Conservation (phyloP, 1,140 invertebrate genomes). For the Drosophila repletoides region DNA sequence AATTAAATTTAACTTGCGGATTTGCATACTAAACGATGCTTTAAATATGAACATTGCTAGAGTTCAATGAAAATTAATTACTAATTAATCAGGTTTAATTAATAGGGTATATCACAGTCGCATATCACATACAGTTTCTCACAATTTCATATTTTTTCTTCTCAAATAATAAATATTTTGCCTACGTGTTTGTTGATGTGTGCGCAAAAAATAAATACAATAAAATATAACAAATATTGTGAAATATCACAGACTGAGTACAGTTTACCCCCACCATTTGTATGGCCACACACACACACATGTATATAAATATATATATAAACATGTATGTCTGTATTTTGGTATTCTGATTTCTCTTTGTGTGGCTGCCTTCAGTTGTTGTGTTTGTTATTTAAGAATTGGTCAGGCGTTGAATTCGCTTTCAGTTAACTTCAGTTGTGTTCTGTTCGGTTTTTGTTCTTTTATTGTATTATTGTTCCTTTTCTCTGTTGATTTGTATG, state of each 20-base stretch:
- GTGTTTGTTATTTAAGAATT: slow-evolving; percentile 54
- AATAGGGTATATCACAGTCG: no score
- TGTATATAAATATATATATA: no score
- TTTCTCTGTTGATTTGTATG: slow-evolving; percentile 28
- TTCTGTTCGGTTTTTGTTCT: neutral
- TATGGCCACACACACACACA: neutral
- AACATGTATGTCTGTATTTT: no score
- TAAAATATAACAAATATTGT: slow-evolving; percentile 45
- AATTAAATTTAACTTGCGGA: no score
- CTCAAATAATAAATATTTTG: slow-evolving; percentile 63
- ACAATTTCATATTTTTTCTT: no score
- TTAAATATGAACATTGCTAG: no score
- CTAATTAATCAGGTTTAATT: no score
- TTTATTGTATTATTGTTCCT: neutral
- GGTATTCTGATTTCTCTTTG: slow-evolving; percentile 25
- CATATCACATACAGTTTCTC: no score
- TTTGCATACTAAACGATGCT: no score
- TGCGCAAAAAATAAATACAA: slow-evolving; percentile 61
- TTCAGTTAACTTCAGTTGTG: slow-evolving; percentile 31
- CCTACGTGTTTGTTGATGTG: slow-evolving; percentile 50
- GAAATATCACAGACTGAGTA: slow-evolving; percentile 6
- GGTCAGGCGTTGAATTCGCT: slow-evolving; percentile 64
- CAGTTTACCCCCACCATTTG: slow-evolving; percentile 1
- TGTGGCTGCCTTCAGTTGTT: slow-evolving; percentile 14
- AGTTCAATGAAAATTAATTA: no score